A percentile compares a stretch with the other conserved stretches of the same genome.
Evolutionary conservation across 1,140 invertebrate genomes (phyloP).

Genomic region (Pinna nobilis): DNA sequence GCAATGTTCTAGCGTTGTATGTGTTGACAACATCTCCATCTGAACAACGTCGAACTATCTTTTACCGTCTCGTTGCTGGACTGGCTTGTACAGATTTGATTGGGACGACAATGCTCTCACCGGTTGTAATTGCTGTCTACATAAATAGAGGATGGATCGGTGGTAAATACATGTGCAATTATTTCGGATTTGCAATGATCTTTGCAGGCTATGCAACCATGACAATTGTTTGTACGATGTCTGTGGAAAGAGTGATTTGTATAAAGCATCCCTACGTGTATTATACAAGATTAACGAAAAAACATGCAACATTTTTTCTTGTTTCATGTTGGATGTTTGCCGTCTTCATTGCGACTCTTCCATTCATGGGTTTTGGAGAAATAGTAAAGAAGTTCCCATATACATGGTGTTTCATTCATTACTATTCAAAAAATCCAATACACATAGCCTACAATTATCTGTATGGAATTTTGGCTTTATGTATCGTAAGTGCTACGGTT

Average conservation of each 20-base stretch:
- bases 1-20: constrained; percentile 63
- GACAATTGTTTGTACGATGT: constrained; percentile 73
- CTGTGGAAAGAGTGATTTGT: constrained; percentile 73
- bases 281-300: constrained; percentile 66
- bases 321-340: constrained; percentile 67
- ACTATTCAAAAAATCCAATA: constrained; percentile 55
- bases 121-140: constrained; percentile 66
- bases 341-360: constrained; percentile 68
- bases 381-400: constrained; percentile 67
- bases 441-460: constrained; percentile 65
- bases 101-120: constrained; percentile 60
- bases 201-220: constrained; percentile 72
- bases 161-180: constrained; percentile 64
- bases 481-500: constrained; percentile 64
- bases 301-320: constrained; percentile 64
- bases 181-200: constrained; percentile 74
- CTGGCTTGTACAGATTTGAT: constrained; percentile 65
- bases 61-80: constrained; percentile 66
- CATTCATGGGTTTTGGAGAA: constrained; percentile 71
- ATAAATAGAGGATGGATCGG: constrained; percentile 59
- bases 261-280: constrained; percentile 74
- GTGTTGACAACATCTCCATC: constrained; percentile 51
- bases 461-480: constrained; percentile 62
- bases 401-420: constrained; percentile 76
- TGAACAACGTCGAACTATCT: constrained; percentile 60